Evolutionary conservation across 2,797 vertebrate genomes (phyloP), one percentile per base, ranked within the genome.

Genomic region (Helarctos malayanus): DNA sequence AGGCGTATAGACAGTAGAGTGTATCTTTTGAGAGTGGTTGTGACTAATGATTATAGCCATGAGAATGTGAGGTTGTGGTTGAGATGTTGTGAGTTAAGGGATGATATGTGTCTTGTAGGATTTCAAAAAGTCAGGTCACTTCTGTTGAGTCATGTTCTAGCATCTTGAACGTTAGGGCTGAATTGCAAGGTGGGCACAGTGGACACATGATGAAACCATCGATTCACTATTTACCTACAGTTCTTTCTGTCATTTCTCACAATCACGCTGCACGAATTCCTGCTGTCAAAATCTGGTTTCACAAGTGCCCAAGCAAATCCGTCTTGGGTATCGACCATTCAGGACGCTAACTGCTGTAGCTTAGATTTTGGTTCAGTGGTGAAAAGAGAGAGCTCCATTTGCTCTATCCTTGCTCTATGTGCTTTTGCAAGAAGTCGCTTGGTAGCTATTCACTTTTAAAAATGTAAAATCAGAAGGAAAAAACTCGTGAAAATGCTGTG

Each of bases 401-500:
- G 38, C 95, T 90, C 79, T 95, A 32, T 78, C 15, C 6, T 78
- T 91, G 27, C 73, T 86, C 13, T 94, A 38, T 76, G 52, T 76
- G 18, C 94, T 98, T 98, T 96, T 97, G 85, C 97, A 97, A 97
- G 91, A 85, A 94, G 94, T 89, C 83, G 4, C 52, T 98, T 91
- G 52, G 49, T 81, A 97, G 47, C 23, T 59, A 86, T 75, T 98
- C 75, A 97, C 97, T 98, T 98, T 98, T 98, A 98, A 94, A 96
- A 98, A 95, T 95, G 27, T 90, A 98, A 97, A 97, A 97, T 85
- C 4, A 0, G 75, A 84, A 79, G 97, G 32, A 56, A 98, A 97
- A 97, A 97, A 94, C 75, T 2, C 79, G 69, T 90, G 97, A 98
- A 98, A 97, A 88, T 65, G 83, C 63, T 87, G 92, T 97, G 94